A percentile compares a stretch with the other conserved stretches of the same genome.
Conservation (phyloP, 92 coral and sea anemone species). For the Zoanthus sansibaricus region DNA sequence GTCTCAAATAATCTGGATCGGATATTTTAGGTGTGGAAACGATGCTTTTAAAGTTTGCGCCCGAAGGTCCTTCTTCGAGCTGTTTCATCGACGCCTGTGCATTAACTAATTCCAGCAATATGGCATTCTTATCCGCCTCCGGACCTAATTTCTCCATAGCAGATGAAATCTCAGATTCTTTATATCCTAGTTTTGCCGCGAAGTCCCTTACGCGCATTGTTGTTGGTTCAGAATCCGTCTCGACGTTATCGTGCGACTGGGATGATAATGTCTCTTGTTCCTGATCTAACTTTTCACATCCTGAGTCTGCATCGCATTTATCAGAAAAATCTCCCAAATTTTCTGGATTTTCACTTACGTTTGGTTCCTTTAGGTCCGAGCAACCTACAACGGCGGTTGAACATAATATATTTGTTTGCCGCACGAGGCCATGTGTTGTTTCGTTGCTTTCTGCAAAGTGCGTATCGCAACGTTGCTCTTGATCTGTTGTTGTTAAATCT, state of each 20-base stretch:
- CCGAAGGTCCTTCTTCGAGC: slow-evolving; percentile 89
- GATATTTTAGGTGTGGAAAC: slow-evolving; percentile 47
- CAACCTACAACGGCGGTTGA: not conserved
- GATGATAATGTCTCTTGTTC: not conserved
- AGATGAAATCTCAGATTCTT: slow-evolving; percentile 72
- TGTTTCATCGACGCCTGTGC: slow-evolving; percentile 88
- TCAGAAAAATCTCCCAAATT: not conserved
- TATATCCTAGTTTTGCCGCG: slow-evolving; percentile 87
- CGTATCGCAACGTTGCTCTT: slow-evolving; percentile 18
- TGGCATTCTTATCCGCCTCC: slow-evolving; percentile 82
- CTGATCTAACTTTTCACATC: slow-evolving; percentile 25
- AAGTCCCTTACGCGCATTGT: slow-evolving; percentile 69
- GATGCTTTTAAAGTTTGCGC: slow-evolving; percentile 46
- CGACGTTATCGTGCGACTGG: slow-evolving; percentile 40
- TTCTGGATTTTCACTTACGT: not conserved
- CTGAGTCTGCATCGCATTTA: not conserved
- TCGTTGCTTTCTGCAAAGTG: slow-evolving; percentile 19
- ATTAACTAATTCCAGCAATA: slow-evolving; percentile 83
- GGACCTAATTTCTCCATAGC: slow-evolving; percentile 88
- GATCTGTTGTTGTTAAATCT: not conserved
- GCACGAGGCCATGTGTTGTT: slow-evolving; percentile 25
- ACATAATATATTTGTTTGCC: not conserved
- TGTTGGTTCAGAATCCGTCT: slow-evolving; percentile 32
- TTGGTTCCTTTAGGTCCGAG: not conserved
- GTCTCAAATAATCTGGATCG: slow-evolving; percentile 82